A percentile compares a stretch with the other conserved stretches of the same genome.
Conservation (phyloP, 2,888 invertebrate species). For the Torymus auratus region DNA sequence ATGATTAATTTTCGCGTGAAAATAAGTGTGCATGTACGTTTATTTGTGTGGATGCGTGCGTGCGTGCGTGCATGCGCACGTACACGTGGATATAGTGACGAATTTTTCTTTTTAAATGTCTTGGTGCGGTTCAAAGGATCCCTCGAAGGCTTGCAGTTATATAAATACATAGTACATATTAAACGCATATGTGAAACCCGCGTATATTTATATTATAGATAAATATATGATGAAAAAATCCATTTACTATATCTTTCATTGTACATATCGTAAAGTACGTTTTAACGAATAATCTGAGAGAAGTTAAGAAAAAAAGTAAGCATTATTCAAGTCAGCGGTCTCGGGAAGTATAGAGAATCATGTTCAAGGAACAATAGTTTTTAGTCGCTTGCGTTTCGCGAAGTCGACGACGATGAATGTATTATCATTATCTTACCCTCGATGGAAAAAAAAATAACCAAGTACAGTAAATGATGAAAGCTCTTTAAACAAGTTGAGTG, state of each 20-base stretch:
- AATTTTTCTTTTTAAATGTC: constrained; percentile 44
- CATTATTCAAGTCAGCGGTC: constrained; percentile 56
- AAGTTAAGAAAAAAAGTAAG: constrained; percentile 34
- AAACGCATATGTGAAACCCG: constrained; percentile 51
- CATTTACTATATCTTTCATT: constrained; percentile 70
- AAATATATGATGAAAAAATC: constrained; percentile 42
- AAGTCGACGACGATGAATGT: constrained; percentile 51
- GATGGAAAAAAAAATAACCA: constrained; percentile 49
- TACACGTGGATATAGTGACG: constrained; percentile 26
- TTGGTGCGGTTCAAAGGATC: constrained; percentile 47
- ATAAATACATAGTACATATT: constrained; percentile 49
- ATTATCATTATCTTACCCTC: constrained; percentile 26
- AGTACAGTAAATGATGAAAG: constrained; percentile 12
- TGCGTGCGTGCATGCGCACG: background rate
- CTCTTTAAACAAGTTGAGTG: constrained; percentile 15
- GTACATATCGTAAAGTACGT: constrained; percentile 74
- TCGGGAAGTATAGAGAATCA: constrained; percentile 51
- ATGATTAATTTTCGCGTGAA: constrained; percentile 25
- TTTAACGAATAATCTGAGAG: constrained; percentile 61
- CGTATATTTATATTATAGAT: constrained; percentile 54
- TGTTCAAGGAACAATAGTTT: constrained; percentile 49
- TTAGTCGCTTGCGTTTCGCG: constrained; percentile 49
- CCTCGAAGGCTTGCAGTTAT: constrained; percentile 53
- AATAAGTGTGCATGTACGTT: too few relatives aligned
- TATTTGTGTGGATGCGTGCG: background rate